Conservation (phyloP, 2,888 invertebrate species). For the Calameuta pallipes region DNA sequence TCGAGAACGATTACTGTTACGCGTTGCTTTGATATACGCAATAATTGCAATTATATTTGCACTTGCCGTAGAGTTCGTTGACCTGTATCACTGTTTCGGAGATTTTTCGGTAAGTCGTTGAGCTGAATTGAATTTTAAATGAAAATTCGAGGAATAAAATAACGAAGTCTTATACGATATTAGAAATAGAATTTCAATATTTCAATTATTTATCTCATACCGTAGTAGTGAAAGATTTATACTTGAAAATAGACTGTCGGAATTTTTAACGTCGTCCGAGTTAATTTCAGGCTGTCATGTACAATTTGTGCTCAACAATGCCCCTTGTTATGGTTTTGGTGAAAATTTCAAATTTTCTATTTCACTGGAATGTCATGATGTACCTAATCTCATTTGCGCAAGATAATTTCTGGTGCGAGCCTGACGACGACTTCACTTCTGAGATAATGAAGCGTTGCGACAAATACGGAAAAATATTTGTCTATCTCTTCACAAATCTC, state of each 20-base stretch:
- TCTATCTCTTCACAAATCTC: constrained; percentile 31
- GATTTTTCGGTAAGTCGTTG: not conserved
- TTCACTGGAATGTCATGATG: not conserved
- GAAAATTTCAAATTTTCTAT: not conserved
- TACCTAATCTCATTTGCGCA: not conserved
- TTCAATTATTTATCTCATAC: no score
- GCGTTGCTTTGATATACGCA: not conserved
- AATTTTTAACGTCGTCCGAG: no score
- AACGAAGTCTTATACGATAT: no score
- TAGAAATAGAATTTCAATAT: no score
- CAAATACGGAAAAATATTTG: constrained; percentile 16
- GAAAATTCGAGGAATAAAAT: no score
- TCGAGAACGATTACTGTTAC: no score
- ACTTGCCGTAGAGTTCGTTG: not conserved
- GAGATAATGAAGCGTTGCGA: not conserved
- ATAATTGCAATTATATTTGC: not conserved
- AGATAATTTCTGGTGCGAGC: not conserved
- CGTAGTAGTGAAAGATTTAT: no score
- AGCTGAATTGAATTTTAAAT: no score
- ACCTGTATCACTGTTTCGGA: not conserved
- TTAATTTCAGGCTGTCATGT: no score
- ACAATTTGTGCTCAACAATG: not conserved
- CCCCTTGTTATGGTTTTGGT: not conserved
- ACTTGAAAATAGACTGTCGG: no score
- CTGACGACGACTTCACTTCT: not conserved